Base-by-base conservation (phyloP, 2,888 invertebrate species). In the Autographa pulchrina region DNA sequence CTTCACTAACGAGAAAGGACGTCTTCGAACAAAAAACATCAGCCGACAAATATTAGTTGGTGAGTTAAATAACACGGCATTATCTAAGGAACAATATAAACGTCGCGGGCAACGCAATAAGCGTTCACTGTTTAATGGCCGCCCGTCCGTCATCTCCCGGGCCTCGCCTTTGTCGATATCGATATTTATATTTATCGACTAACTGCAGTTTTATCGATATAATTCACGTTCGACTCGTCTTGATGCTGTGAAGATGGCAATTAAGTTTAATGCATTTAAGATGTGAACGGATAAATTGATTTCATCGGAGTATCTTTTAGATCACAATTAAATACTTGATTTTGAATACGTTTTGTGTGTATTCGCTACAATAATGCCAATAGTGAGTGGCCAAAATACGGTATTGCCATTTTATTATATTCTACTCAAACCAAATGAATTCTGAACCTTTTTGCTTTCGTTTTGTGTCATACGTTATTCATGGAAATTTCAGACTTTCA, bases 11-110 rank as follows among this genome's bases (percentile, higher is more conserved):
- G 85, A 91, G 88, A 86, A 91, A 85, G 87, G 92, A 91, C 91
- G 85, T 86, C 75, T 81, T 38, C 70, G 82, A 80, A 88, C 87
- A 88, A 92, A 91, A 91, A 91, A 88, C 88, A 83, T 81, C 85
- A 87, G 8, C 14, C 31, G 32, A 32, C 84, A 81, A 91, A 90
- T 92, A 93, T 93, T 93, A 92, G 92, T 89, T 83, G 87, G 68
- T 85, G 88, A 85, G 89, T 87, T 92, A 93, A 93, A 93, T 93
- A 92, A 90, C 91, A 77, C 88, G 78, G 89, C 88, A 92, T 93
- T 93, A 93, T 93, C 92, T 90, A 84, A 83, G 88, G 88, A 85
- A 93, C 90, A 93, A 93, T 93, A 92, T 91, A 90, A 92, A 89
- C 91, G 91, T 90, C 89, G 89, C 90, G 88, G 90, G 87, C 84